Evolutionary conservation across 2,888 invertebrate species (phyloP).

Genomic region (Calameuta pallipes): DNA sequence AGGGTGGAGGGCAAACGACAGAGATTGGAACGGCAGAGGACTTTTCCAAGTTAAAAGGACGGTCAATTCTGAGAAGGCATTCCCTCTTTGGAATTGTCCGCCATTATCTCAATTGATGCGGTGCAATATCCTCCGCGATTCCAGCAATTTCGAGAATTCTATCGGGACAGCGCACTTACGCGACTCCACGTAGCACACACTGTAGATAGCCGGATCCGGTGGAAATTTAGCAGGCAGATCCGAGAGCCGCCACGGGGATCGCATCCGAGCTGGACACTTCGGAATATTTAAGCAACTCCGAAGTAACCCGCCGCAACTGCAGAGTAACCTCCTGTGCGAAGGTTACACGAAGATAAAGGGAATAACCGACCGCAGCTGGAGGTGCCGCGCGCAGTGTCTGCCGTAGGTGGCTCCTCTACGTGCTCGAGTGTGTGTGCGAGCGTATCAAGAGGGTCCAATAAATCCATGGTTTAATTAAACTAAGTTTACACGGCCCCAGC

Average conservation of each 20-base stretch:
- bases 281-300: too few relatives aligned
- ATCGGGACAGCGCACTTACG: neutral
- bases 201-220: too few relatives aligned
- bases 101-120: constrained; percentile 47
- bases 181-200: too few relatives aligned
- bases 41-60: neutral
- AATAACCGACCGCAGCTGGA: too few relatives aligned
- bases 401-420: neutral
- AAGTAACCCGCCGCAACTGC: too few relatives aligned
- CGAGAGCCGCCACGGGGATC: too few relatives aligned
- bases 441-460: constrained; percentile 53
- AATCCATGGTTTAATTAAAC: constrained; percentile 64
- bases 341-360: constrained; percentile 9
- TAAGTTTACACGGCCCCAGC: constrained; percentile 58
- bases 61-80: constrained; percentile 35
- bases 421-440: constrained; percentile 26
- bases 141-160: constrained; percentile 39
- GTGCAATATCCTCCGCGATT: constrained; percentile 31
- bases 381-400: too few relatives aligned
- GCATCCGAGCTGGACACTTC: too few relatives aligned
- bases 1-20: too few relatives aligned
- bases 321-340: neutral
- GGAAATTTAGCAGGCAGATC: too few relatives aligned
- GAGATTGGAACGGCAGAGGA: too few relatives aligned
- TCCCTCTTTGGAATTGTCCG: constrained; percentile 29